phyloP scores from a whole-genome alignment of 2,113 vertebrate genomes.

The Gopherus evgoodei region DNA sequence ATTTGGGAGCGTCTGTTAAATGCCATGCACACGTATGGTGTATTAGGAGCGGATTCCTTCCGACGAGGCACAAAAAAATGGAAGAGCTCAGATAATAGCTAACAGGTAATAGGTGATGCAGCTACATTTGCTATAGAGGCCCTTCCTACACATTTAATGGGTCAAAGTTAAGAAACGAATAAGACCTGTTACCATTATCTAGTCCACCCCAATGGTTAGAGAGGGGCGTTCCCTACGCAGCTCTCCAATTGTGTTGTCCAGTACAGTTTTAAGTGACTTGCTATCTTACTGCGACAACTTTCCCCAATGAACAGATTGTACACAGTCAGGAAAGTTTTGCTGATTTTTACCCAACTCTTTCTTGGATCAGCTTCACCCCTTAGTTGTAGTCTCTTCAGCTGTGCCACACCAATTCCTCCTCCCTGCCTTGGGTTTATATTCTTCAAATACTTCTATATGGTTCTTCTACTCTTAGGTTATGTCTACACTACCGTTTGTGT shows the following conservation, averaged over 20 bases:
- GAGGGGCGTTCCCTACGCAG: background rate
- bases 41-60: background rate
- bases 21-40: background rate
- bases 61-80: background rate
- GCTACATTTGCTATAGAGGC: background rate
- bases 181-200: background rate
- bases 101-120: background rate
- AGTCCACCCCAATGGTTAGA: background rate
- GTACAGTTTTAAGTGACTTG: background rate
- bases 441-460: too few species aligned
- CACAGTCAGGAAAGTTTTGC: background rate
- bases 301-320: background rate
- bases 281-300: background rate
- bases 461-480: too few species aligned
- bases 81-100: background rate
- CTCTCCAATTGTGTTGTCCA: background rate
- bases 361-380: background rate
- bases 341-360: background rate
- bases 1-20: background rate
- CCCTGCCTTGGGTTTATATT: too few species aligned
- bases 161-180: background rate
- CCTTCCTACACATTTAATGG: background rate
- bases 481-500: too few species aligned
- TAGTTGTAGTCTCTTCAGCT: background rate
- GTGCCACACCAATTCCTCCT: background rate